phyloP scores from a whole-genome alignment of 2,113 vertebrate genomes.

The Austrofundulus limnaeus region DNA sequence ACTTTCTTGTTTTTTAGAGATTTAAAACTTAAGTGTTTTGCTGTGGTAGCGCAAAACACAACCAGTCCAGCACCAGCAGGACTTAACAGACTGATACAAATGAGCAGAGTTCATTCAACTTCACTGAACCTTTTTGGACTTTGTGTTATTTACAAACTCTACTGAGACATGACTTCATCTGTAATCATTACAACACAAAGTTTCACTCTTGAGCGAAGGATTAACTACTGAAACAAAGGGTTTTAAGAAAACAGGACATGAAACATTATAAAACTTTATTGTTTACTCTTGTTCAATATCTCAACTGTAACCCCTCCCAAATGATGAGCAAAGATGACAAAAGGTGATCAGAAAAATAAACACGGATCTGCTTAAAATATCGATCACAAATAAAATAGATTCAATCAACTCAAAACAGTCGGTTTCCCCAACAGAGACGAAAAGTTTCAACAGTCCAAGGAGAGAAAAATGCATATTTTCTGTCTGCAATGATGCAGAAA shows the following conservation, averaged over 20 bases:
- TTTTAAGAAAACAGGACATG: constrained; percentile 6
- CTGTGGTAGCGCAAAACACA: too few species aligned
- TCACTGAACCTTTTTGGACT: too few species aligned
- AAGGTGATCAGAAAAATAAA: constrained; percentile 5
- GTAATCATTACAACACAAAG: too few species aligned
- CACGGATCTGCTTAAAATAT: constrained; percentile 21
- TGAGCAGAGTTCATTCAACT: too few species aligned
- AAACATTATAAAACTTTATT: constrained; percentile 70
- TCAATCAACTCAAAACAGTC: constrained; percentile 31
- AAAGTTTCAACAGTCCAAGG: constrained; percentile 10
- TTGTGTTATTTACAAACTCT: too few species aligned
- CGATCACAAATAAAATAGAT: constrained; percentile 30
- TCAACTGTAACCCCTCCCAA: constrained; percentile 38
- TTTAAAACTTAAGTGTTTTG: too few species aligned
- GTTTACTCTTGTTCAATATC: constrained; percentile 27
- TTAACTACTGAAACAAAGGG: not conserved
- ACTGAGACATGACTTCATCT: too few species aligned
- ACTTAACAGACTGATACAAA: too few species aligned
- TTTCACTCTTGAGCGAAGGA: not conserved
- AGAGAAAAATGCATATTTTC: constrained; percentile 29
- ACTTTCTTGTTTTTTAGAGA: too few species aligned
- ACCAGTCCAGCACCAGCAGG: too few species aligned
- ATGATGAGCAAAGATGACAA: constrained; percentile 27
- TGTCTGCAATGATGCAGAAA: constrained; percentile 18
- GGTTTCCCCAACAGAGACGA: constrained; percentile 6